Conservation (phyloP, 2,113 vertebrate species). For the Sardina pilchardus region DNA sequence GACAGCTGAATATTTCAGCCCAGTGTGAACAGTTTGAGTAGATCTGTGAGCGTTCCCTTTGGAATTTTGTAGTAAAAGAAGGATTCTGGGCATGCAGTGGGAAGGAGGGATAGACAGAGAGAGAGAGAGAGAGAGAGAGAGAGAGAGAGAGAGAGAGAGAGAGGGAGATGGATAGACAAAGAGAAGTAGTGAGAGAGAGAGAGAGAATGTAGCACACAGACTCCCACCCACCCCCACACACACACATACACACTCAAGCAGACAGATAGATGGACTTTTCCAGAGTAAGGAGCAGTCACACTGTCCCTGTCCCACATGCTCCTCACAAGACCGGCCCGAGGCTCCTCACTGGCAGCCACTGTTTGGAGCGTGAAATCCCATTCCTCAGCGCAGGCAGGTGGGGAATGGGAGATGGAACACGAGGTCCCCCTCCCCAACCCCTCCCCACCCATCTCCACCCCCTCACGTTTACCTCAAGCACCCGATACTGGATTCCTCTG, state of each 20-base stretch:
- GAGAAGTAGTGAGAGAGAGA: not conserved
- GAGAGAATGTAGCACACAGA: not conserved
- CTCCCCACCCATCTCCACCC: not conserved
- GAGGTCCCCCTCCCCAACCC: not conserved
- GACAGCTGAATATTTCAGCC: conserved; percentile 14
- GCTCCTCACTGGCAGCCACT: not conserved
- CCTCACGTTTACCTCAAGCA: not conserved
- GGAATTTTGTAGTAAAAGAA: not conserved
- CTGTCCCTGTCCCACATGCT: conserved; percentile 16
- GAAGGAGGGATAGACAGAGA: not conserved
- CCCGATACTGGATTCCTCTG: not conserved
- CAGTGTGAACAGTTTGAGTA: not conserved
- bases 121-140: not conserved
- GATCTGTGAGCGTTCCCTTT: not conserved
- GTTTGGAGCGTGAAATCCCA: conserved; percentile 12
- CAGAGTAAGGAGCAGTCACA: not conserved
- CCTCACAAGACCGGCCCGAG: not conserved
- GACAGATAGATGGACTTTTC: not conserved
- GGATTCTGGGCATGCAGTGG: conserved; percentile 4
- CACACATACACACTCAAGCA: not conserved
- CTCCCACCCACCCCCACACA: not conserved
- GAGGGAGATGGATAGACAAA: not conserved
- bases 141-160: not conserved
- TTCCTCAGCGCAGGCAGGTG: conserved; percentile 10
- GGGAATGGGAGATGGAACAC: conserved; percentile 1